phyloP scores from a whole-genome alignment of 2,888 invertebrate species.

The Melanargia galathea region DNA sequence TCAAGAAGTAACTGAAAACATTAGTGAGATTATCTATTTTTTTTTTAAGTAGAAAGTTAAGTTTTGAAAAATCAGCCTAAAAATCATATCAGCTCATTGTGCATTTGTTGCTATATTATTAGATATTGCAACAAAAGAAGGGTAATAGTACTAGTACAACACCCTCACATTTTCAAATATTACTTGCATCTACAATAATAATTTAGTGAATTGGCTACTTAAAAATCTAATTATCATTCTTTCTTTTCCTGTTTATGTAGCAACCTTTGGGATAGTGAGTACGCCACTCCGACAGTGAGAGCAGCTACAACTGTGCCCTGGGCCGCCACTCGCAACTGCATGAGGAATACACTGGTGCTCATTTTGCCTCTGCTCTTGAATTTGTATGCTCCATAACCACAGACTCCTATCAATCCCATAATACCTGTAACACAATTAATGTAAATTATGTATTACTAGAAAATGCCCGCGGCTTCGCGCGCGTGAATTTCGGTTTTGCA shows the following conservation, averaged over 20 bases:
- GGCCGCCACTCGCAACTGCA: conserved; percentile 93
- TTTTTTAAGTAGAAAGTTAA: too few relatives aligned
- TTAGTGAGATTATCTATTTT: too few relatives aligned
- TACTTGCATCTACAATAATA: conserved; percentile 14
- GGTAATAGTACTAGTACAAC: too few relatives aligned
- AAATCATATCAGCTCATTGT: too few relatives aligned
- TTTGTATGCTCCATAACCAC: conserved; percentile 87
- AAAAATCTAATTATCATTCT: conserved; percentile 42
- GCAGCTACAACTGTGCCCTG: conserved; percentile 92
- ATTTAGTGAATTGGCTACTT: conserved; percentile 28
- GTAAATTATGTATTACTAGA: conserved; percentile 20
- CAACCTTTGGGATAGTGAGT: conserved; percentile 84
- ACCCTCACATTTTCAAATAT: background rate
- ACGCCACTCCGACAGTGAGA: conserved; percentile 87
- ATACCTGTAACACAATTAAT: conserved; percentile 82
- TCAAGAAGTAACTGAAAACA: too few relatives aligned
- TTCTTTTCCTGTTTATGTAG: conserved; percentile 64
- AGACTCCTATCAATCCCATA: conserved; percentile 84
- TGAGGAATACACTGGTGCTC: conserved; percentile 91
- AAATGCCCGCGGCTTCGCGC: too few relatives aligned
- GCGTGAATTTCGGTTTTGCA: too few relatives aligned
- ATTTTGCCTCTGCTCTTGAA: conserved; percentile 88
- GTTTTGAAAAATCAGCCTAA: too few relatives aligned
- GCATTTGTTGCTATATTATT: too few relatives aligned
- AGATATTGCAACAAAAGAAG: too few relatives aligned